Evolutionary conservation across 1,140 invertebrate genomes (phyloP).

Genomic region (Phymastichus coffea): DNA sequence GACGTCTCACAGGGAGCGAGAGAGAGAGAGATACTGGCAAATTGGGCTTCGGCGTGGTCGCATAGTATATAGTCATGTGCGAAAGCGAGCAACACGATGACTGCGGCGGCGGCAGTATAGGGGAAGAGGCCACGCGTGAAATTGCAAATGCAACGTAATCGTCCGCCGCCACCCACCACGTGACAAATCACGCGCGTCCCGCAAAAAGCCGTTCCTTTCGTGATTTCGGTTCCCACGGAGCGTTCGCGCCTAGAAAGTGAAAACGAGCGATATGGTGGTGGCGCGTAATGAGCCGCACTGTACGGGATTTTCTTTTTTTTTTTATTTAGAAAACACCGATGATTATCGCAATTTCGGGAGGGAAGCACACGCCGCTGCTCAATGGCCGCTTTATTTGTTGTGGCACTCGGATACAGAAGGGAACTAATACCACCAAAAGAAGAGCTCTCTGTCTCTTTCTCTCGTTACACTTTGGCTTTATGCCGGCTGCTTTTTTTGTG

Average conservation of each 20-base stretch:
- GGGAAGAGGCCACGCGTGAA: slow-evolving; percentile 45
- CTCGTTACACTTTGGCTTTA: too few relatives aligned
- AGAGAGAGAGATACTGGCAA: background rate
- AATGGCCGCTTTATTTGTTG: too few relatives aligned
- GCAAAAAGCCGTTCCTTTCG: slow-evolving; percentile 36
- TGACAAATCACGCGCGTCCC: slow-evolving; percentile 51
- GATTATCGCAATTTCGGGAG: too few relatives aligned
- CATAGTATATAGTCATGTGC: too few relatives aligned
- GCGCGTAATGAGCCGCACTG: slow-evolving; percentile 18
- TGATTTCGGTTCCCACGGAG: slow-evolving; percentile 36
- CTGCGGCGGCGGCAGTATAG: slow-evolving; percentile 25
- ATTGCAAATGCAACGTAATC: slow-evolving; percentile 55
- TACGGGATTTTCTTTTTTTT: too few relatives aligned
- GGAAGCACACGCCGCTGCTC: background rate
- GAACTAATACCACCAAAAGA: too few relatives aligned
- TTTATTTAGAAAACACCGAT: too few relatives aligned
- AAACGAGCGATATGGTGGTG: slow-evolving; percentile 8
- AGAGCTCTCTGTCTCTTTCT: too few relatives aligned
- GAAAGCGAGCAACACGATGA: too few relatives aligned
- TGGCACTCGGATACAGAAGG: too few relatives aligned
- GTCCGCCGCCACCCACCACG: slow-evolving; percentile 52
- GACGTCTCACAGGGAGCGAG: too few relatives aligned
- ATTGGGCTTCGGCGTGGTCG: slow-evolving; percentile 5
- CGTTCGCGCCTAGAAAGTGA: slow-evolving; percentile 25
- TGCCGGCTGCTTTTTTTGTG: too few relatives aligned